A percentile compares a stretch with the other conserved stretches of the same genome.
phyloP scores from a whole-genome alignment of 2,797 vertebrate species.

The Coregonus sp. region DNA sequence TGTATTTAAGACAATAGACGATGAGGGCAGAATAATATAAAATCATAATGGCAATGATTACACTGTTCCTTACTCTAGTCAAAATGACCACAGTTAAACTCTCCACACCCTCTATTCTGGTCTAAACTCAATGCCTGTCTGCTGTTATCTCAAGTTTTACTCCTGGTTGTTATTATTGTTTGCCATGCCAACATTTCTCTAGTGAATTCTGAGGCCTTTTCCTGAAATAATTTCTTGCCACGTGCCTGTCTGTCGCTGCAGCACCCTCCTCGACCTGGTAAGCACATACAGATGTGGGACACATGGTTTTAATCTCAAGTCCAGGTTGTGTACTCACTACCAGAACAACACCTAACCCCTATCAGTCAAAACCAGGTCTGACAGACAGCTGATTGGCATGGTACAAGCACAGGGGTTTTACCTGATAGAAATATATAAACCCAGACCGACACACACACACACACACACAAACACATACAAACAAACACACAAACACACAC shows the following conservation, averaged over 20 bases:
- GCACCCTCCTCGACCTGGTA: constrained; percentile 59
- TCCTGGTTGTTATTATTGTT: constrained; percentile 53
- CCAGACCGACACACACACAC: neutral
- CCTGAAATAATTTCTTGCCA: constrained; percentile 64
- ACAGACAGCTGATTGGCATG: constrained; percentile 82
- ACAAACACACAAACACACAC: too few species aligned
- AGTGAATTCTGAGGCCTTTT: constrained; percentile 63
- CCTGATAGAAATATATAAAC: neutral
- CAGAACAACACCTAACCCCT: constrained; percentile 52
- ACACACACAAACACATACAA: neutral
- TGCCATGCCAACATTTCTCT: constrained; percentile 47
- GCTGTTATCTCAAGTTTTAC: constrained; percentile 11
- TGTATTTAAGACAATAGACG: neutral
- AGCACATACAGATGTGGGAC: constrained; percentile 72
- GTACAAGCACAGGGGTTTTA: constrained; percentile 70
- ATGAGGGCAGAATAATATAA: neutral
- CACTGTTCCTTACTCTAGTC: constrained; percentile 14
- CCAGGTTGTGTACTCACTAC: constrained; percentile 55
- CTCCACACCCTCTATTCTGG: constrained; percentile 44
- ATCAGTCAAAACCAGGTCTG: constrained; percentile 67
- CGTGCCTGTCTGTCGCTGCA: constrained; percentile 72
- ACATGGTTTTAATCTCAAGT: constrained; percentile 67
- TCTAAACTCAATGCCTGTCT: neutral
- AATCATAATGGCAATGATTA: neutral
- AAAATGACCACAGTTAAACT: constrained; percentile 49